Evolutionary conservation across 2,888 invertebrate genomes (phyloP).

Genomic region (Sminthurides aquaticus): DNA sequence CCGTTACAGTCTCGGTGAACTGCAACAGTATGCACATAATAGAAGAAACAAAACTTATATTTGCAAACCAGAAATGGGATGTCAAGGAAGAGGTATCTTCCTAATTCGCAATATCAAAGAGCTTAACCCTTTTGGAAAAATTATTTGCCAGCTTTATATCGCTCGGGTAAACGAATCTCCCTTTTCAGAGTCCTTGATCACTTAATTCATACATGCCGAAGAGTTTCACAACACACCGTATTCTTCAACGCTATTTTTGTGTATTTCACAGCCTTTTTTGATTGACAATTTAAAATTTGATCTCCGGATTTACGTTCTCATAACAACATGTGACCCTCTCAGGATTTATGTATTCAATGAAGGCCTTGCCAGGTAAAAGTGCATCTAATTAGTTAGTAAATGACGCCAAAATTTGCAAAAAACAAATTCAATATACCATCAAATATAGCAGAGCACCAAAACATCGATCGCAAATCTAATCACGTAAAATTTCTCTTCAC

Average conservation of each 20-base stretch:
- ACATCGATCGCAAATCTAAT: too few species aligned
- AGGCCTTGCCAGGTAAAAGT: slow-evolving; percentile 70
- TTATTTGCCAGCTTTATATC: slow-evolving; percentile 77
- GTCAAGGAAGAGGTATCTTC: slow-evolving; percentile 83
- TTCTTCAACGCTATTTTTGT: too few species aligned
- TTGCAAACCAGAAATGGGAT: slow-evolving; percentile 83
- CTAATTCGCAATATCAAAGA: slow-evolving; percentile 71
- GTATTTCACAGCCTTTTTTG: slow-evolving; percentile 61
- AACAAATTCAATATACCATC: too few species aligned
- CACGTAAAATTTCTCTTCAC: too few species aligned
- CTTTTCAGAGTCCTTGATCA: background rate
- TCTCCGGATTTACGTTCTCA: slow-evolving; percentile 75
- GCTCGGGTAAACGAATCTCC: slow-evolving; percentile 51
- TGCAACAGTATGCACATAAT: slow-evolving; percentile 61
- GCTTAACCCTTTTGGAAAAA: slow-evolving; percentile 67
- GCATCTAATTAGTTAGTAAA: too few species aligned
- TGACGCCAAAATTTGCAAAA: too few species aligned
- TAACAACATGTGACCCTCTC: slow-evolving; percentile 84
- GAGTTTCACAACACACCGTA: too few species aligned
- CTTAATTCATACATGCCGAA: too few species aligned
- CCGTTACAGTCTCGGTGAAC: slow-evolving; percentile 64
- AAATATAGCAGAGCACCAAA: too few species aligned
- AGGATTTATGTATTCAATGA: slow-evolving; percentile 85
- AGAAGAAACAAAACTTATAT: slow-evolving; percentile 72
- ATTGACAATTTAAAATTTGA: slow-evolving; percentile 92